Evolutionary conservation across 2,113 vertebrate genomes (phyloP).

Genomic region (Ceuthmochares aereus): DNA sequence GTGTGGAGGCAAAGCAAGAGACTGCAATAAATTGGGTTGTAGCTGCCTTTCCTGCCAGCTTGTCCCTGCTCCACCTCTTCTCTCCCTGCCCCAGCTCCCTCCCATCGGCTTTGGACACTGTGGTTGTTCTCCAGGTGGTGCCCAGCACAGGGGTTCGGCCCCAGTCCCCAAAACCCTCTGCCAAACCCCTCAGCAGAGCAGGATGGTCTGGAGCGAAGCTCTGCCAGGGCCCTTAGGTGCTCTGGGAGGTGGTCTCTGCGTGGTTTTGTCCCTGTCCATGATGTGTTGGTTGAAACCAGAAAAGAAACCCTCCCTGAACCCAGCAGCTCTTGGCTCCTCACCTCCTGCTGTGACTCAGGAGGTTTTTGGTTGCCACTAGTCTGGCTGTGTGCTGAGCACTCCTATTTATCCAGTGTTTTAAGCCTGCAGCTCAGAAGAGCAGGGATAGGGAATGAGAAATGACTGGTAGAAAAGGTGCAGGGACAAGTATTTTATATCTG

Average conservation of each 20-base stretch:
- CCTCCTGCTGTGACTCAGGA: neutral
- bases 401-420: neutral
- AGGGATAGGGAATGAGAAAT: neutral
- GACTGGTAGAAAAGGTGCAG: neutral
- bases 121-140: fast-evolving
- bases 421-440: neutral
- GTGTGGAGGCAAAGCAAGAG: neutral
- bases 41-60: neutral
- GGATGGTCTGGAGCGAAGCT: neutral
- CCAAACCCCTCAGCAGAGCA: neutral
- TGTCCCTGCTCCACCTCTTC: neutral
- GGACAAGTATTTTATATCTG: neutral
- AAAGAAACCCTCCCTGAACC: neutral
- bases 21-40: neutral
- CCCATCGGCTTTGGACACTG: fast-evolving
- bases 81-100: neutral
- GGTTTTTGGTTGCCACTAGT: neutral
- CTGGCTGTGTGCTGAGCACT: neutral
- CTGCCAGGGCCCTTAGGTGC: neutral
- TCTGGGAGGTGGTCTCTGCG: neutral
- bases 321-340: neutral
- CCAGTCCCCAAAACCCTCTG: neutral
- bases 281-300: neutral
- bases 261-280: neutral
- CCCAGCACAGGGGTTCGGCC: neutral